Conservation (phyloP, 2,113 vertebrate species). For the Ictalurus furcatus region DNA sequence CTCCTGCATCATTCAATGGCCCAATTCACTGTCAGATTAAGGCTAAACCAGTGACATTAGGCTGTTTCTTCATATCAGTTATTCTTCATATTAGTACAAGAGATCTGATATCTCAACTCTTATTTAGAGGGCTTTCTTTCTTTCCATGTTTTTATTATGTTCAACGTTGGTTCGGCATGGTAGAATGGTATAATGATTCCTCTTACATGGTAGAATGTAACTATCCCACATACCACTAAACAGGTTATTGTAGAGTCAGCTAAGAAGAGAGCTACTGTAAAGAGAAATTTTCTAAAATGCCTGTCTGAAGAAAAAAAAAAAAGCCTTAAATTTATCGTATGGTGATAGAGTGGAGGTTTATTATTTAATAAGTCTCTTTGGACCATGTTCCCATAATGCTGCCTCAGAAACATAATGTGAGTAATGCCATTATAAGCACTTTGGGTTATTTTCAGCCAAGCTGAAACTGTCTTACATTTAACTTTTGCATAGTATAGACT, state of each 20-base stretch:
- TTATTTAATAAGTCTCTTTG: slow-evolving; percentile 20
- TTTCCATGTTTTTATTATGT: slow-evolving; percentile 14
- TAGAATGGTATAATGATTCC: background rate
- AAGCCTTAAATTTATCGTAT: slow-evolving; percentile 4
- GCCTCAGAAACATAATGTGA: background rate
- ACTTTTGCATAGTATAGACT: background rate
- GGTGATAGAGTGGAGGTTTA: slow-evolving; percentile 1
- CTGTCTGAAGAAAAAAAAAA: slow-evolving; percentile 2
- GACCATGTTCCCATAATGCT: slow-evolving; percentile 10
- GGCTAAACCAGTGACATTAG: slow-evolving; percentile 11
- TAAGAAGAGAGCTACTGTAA: background rate
- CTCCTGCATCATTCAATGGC: background rate
- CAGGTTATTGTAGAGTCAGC: background rate
- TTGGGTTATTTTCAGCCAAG: slow-evolving; percentile 6
- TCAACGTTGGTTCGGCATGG: background rate
- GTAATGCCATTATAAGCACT: slow-evolving; percentile 1
- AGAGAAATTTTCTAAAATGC: background rate
- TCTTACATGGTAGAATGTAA: background rate
- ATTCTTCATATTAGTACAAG: slow-evolving; percentile 11
- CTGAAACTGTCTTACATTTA: background rate
- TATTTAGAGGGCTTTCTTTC: background rate
- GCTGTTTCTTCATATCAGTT: background rate
- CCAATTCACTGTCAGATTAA: slow-evolving; percentile 3
- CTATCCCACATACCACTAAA: slow-evolving; percentile 19
- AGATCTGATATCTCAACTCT: background rate